Conservation (phyloP, 2,797 vertebrate species). For the Liasis olivaceus region DNA sequence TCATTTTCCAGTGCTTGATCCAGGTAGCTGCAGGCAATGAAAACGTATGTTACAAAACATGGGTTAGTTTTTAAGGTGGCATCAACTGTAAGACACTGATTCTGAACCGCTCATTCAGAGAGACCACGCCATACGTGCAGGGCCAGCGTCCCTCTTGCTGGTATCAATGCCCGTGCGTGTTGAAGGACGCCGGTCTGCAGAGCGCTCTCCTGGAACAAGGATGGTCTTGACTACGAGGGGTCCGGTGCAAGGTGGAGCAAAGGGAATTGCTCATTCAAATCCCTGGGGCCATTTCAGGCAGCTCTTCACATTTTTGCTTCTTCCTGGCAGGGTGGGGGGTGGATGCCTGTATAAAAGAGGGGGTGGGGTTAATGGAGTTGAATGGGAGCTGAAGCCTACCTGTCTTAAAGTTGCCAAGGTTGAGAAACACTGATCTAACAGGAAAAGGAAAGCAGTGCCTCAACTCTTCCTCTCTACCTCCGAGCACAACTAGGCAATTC, state of each 20-base stretch:
- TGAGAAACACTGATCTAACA: no score
- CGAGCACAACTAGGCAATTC: background rate
- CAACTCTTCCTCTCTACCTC: background rate
- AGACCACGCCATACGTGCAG: background rate
- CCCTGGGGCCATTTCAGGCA: background rate
- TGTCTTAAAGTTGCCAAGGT: no score
- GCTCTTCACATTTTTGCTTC: background rate
- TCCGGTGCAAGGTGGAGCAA: background rate
- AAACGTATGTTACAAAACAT: background rate
- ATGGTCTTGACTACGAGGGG: fast-evolving
- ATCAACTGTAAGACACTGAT: background rate
- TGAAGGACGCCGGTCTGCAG: background rate
- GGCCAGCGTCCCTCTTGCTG: background rate
- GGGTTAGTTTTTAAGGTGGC: background rate
- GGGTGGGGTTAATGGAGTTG: background rate
- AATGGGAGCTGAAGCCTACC: no score
- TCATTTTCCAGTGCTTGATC: background rate
- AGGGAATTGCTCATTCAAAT: background rate
- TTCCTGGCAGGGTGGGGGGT: background rate
- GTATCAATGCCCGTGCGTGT: fast-evolving
- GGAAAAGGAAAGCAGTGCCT: background rate
- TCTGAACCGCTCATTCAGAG: background rate
- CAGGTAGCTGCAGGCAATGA: background rate
- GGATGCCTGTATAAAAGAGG: background rate
- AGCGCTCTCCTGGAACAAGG: no score